Percentiles rank a stretch among this genome's conserved stretches.
phyloP scores from a whole-genome alignment of 2,888 invertebrate species.

The Athalia cordata region DNA sequence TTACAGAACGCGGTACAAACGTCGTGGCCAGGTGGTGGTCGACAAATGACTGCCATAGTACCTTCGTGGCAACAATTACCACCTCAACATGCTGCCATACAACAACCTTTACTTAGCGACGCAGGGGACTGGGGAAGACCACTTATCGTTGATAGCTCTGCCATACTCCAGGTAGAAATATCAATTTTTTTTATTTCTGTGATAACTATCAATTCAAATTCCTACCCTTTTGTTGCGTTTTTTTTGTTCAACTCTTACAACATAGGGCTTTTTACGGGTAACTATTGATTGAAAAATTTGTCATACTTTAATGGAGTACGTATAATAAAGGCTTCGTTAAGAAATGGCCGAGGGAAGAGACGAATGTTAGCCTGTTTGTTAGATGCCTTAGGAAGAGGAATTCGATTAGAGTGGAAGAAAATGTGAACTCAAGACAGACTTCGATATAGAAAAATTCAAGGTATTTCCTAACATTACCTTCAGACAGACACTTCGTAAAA shows the following conservation, averaged over 20 bases:
- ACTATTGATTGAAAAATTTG: background rate
- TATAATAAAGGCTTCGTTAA: conserved; percentile 47
- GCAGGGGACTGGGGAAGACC: conserved; percentile 84
- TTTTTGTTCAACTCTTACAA: background rate
- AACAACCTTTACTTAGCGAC: conserved; percentile 78
- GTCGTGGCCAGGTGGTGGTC: conserved; percentile 81
- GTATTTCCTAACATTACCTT: no score
- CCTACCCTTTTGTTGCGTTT: background rate
- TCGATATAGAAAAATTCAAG: background rate
- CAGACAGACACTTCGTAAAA: background rate
- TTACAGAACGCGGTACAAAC: conserved; percentile 81
- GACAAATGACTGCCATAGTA: conserved; percentile 86
- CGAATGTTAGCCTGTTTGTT: conserved; percentile 47
- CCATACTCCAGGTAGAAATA: conserved; percentile 79
- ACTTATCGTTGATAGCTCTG: conserved; percentile 85
- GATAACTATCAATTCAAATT: no score
- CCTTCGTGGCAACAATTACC: conserved; percentile 90
- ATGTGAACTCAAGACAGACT: background rate
- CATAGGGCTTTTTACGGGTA: background rate
- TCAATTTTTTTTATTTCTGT: no score
- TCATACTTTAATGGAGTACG: conserved; percentile 3
- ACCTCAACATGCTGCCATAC: conserved; percentile 78
- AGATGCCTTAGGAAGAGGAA: conserved; percentile 47
- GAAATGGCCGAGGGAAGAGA: conserved; percentile 45
- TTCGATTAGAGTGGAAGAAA: conserved; percentile 41